Conservation (phyloP, 2,797 vertebrate species). For the Cossypha heuglini region DNA sequence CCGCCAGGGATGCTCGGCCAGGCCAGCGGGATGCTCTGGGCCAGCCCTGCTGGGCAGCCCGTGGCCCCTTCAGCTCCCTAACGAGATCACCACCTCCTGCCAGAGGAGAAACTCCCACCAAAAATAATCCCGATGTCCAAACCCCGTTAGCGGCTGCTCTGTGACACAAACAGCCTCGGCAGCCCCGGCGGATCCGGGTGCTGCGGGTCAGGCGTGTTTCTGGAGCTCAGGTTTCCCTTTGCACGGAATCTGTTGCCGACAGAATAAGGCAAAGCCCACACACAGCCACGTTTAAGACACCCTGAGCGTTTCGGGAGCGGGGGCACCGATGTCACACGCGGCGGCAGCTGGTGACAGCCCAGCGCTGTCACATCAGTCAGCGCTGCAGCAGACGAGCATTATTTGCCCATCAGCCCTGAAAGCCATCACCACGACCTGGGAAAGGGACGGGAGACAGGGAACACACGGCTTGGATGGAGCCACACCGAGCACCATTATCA, state of each 20-base stretch:
- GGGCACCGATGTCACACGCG: not conserved
- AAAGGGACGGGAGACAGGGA: not conserved
- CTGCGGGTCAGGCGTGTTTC: rapidly evolving
- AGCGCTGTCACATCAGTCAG: not conserved
- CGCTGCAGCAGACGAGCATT: not conserved
- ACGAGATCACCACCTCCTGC: conserved; percentile 84
- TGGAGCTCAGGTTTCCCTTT: not conserved
- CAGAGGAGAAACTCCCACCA: not conserved
- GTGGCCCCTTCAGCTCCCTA: conserved; percentile 88
- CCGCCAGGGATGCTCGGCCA: rapidly evolving
- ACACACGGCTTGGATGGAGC: not conserved
- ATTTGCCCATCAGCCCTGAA: not conserved
- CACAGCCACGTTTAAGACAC: not conserved
- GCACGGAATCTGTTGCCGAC: not conserved
- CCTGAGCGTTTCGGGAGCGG: rapidly evolving
- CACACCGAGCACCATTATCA: not conserved
- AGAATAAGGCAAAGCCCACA: rapidly evolving
- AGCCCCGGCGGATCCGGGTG: rapidly evolving
- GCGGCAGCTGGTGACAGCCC: not conserved
- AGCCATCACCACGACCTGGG: not conserved
- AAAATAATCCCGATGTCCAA: not conserved
- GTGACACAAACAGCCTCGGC: rapidly evolving
- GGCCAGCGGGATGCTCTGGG: not conserved
- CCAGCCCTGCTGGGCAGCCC: not conserved
- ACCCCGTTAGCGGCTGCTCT: not conserved